Evolutionary conservation across 2,113 vertebrate genomes (phyloP), one percentile per base, ranked within the genome.

Genomic region (Morone chrysops): DNA sequence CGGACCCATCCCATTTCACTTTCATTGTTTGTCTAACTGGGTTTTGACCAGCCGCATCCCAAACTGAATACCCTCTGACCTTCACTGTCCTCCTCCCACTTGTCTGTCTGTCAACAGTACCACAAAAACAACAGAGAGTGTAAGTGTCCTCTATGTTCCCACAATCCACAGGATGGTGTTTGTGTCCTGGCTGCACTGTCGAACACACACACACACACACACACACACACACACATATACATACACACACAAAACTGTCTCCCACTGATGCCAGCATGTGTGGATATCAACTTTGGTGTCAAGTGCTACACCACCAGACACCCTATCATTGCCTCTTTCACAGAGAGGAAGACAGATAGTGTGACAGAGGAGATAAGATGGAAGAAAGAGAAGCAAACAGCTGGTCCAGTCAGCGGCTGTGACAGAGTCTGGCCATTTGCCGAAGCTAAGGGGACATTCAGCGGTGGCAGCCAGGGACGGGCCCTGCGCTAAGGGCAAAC

Each of bases 21-120:
- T 69, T 83, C 78, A 86, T 87, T 87, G 83, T 89, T 82, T 78
- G 70, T 41, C 70, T 85, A 85, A 89, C 87, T 80, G 76, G 84
- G 78, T 82, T 31, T 75, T 70, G 80, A 87, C 71, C 61, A 6
- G 81, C 59, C 70, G 0, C 66, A 11, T 87, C 82, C 86, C 76
- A 62, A 90, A 87, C 68, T 13, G 74, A 81, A 66, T 83, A 54
- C 61, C 65, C 80, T 36, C 48, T 80, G 84, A 92, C 88, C 86
- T 78, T 81, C 66, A 14, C 85, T 70, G 85, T 85, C 80, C 73
- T 82, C 76, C 65, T 63, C 71, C 80, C 61, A 72, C 83, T 68
- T 36, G 56, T 80, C 78, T 9, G 38, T 75, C 78, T 70, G 83
- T 87, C 85, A 78, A 56, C 56, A 72, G 56, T 51, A 57, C 45